These are phyloP conservation scores for Poeciliopsis paucimaculata DNA, from an alignment of 2,797 vertebrate genomes.

Conservation along the genomic window DNA sequence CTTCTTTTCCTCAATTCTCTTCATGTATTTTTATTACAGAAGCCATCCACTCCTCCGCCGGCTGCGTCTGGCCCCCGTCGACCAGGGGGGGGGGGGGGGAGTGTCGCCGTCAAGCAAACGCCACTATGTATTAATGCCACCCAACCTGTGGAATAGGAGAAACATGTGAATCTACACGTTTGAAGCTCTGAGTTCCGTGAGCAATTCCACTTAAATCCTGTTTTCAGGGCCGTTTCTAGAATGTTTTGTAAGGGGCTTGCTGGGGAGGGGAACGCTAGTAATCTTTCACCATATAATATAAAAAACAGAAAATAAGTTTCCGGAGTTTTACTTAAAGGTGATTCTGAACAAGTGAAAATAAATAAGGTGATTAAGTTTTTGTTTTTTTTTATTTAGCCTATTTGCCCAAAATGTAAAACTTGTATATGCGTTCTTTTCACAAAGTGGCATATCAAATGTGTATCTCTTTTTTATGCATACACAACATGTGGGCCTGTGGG, in stretches of 20 bases:
- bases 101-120: conserved; percentile 67
- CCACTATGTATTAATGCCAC: conserved; percentile 44
- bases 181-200: conserved; percentile 2
- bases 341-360: not conserved
- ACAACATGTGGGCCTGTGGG: not conserved
- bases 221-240: not conserved
- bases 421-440: not conserved
- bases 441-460: not conserved
- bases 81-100: conserved; percentile 68
- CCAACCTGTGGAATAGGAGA: conserved; percentile 63
- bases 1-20: conserved; percentile 74
- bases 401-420: not conserved
- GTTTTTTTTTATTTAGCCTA: not conserved
- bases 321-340: not conserved
- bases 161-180: conserved; percentile 43
- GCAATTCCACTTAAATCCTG: not conserved
- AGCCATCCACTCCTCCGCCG: conserved; percentile 79
- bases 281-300: not conserved
- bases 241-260: not conserved
- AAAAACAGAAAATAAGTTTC: not conserved
- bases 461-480: not conserved
- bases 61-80: conserved; percentile 69
- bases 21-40: conserved; percentile 78
- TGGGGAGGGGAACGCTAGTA: not conserved
- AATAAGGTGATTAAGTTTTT: too few relatives aligned